Percentiles rank a stretch among this genome's conserved stretches.
phyloP scores from a whole-genome alignment of 2,888 invertebrate species.

The Phengaris alcon region DNA sequence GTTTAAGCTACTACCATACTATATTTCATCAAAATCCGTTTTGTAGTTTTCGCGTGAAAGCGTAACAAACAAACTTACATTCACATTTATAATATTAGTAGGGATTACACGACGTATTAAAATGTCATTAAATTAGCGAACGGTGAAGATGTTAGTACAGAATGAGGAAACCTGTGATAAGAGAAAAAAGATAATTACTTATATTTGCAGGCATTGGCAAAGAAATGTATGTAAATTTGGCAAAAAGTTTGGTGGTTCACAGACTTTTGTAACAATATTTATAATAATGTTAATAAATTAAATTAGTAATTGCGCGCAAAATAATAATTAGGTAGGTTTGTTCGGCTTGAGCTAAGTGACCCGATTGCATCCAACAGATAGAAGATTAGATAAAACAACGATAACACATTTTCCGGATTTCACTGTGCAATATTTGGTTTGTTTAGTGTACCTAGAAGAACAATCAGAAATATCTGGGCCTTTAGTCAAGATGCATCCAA shows the following conservation, averaged over 20 bases:
- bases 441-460: not conserved
- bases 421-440: constrained; percentile 5
- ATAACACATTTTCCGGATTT: constrained; percentile 22
- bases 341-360: constrained; percentile 38
- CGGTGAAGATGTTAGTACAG: not conserved
- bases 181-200: not conserved
- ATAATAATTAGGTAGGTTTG: not conserved
- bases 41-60: too few relatives aligned
- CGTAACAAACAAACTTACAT: too few relatives aligned
- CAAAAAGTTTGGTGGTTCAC: too few relatives aligned
- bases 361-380: constrained; percentile 41
- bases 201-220: too few relatives aligned
- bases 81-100: too few relatives aligned
- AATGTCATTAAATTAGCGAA: not conserved
- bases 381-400: constrained; percentile 39
- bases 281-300: too few relatives aligned
- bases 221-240: too few relatives aligned
- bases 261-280: too few relatives aligned
- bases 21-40: too few relatives aligned
- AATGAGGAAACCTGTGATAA: not conserved
- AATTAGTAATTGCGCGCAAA: not conserved
- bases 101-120: not conserved
- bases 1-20: too few relatives aligned
- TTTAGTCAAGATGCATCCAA: too few relatives aligned
- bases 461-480: too few relatives aligned